Base-by-base conservation (phyloP, 2,888 invertebrate species). In the Drosophila pseudotakahashii region DNA sequence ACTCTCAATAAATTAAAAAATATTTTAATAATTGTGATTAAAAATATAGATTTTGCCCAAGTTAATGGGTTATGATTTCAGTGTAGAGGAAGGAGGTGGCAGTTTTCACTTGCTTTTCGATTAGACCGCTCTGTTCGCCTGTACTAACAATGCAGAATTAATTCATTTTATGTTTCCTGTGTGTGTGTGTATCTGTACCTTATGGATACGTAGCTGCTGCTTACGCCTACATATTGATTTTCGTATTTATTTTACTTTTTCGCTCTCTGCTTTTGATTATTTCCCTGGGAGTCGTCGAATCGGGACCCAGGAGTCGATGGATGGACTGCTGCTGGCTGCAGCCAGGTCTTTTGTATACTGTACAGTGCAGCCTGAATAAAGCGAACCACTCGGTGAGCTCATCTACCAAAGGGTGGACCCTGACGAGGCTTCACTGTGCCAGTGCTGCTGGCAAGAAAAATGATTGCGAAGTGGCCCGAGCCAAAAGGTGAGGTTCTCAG, bases 211-310 rank as follows among this genome's bases (percentile, higher is more conserved):
- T 26, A 45, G 48, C 64, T 55, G 66, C 71, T 59, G 73, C 84
- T 77, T 84, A 84, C 87, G 84, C 84, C 84, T 82, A 84, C 88
- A 82, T 87, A 85, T 87, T 87, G 84, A 85, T 87, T 85, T 85
- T 84, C 66, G 80, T 76, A 84, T 87, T 87, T 87, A 84, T 84
- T 77, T 81, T 79, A 76, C 67, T 78, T 79, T 70, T 62, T 76
- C 72, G 37, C 45, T 52, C 34, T 76, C 73, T 81, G 80, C 74
- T 76, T 84, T 77, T 87, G 82, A 87, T 87, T 84, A 82, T 79
- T 85, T 80, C 80, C 77, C 85, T 77, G 83, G 86, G 59, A 74
- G 16, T 30, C 30, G 3, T 26, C 26, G 26, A 26, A 26, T 45
- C 37, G 32, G 50, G 16, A 68, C 66, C 55, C 63, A 48, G 55